Evolutionary conservation across 2,113 vertebrate species (phyloP).

Genomic region (Sylvia atricapilla): DNA sequence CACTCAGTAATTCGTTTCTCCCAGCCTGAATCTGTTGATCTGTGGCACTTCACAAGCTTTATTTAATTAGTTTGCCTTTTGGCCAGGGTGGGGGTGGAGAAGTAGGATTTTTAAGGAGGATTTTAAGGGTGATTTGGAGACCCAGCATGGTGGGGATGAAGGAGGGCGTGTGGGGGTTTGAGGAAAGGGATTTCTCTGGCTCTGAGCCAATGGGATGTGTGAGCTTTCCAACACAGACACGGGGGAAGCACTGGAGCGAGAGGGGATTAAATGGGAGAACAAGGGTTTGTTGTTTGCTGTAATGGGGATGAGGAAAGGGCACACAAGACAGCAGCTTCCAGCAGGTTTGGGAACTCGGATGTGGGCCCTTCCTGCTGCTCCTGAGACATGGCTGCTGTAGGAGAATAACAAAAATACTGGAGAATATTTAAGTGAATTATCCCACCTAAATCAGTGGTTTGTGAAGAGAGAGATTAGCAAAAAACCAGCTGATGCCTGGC

Average conservation of each 20-base stretch:
- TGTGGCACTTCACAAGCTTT: background rate
- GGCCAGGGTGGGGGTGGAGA: background rate
- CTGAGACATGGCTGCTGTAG: background rate
- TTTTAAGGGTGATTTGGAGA: background rate
- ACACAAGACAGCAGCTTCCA: background rate
- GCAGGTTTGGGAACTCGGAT: background rate
- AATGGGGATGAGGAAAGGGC: background rate
- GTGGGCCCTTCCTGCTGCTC: background rate
- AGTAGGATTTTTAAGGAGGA: background rate
- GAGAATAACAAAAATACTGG: background rate
- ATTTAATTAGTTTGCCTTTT: background rate
- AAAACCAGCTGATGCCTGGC: background rate
- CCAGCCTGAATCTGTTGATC: background rate
- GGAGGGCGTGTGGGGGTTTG: background rate
- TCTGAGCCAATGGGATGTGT: background rate
- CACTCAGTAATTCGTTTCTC: background rate
- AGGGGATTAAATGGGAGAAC: background rate
- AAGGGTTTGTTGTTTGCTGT: background rate
- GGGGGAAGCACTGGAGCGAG: background rate
- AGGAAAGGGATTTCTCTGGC: background rate
- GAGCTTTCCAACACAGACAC: background rate
- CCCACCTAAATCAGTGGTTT: background rate
- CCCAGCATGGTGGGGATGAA: background rate
- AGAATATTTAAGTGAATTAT: background rate
- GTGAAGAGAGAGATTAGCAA: background rate